Conservation (phyloP, 2,113 vertebrate species). For the Piaya cayana region DNA sequence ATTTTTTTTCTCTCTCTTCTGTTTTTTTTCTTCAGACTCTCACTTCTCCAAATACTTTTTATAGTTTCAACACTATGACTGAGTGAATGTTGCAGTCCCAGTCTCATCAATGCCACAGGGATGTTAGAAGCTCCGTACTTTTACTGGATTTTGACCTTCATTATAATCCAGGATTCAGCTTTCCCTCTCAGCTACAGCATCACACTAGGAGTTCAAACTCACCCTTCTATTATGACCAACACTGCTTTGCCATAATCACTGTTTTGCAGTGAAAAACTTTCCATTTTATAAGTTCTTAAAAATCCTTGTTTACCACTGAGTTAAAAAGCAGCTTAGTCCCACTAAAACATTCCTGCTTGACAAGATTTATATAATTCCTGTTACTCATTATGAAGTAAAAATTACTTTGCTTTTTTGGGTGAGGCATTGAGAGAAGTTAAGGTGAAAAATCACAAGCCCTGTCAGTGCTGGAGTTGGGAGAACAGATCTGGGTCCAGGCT, state of each 20-base stretch:
- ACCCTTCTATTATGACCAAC: neutral
- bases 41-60: neutral
- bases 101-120: neutral
- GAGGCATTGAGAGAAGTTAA: neutral
- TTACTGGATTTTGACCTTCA: neutral
- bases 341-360: neutral
- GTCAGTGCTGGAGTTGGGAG: neutral
- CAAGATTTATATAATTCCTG: neutral
- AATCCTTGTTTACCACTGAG: constrained; percentile 22
- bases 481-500: neutral
- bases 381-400: constrained; percentile 8
- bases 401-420: neutral
- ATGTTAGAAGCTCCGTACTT: neutral
- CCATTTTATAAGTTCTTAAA: constrained; percentile 30
- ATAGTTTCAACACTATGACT: neutral
- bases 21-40: neutral
- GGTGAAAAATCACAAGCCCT: neutral
- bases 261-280: constrained; percentile 11
- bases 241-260: neutral
- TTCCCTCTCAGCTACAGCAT: neutral
- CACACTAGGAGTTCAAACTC: neutral
- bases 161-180: neutral
- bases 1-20: neutral
- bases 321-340: constrained; percentile 7
- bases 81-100: neutral